Base-by-base conservation (phyloP, 2,888 invertebrate species). In the Harmothoe impar region DNA sequence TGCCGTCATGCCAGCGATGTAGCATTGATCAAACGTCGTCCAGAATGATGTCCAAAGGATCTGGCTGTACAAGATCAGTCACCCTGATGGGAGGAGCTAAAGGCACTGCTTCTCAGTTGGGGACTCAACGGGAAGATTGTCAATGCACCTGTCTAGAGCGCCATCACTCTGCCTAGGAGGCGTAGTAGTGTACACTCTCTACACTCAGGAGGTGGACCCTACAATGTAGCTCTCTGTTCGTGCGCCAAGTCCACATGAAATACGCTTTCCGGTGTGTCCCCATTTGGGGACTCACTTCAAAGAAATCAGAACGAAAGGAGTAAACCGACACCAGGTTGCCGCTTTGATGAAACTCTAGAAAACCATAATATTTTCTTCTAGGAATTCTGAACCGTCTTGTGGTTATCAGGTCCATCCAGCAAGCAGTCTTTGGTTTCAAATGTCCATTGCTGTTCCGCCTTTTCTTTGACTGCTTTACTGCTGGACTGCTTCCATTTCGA, bases 11-110 rank as follows among this genome's bases (percentile, higher is more conserved):
- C 68, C n/a, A 17, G 68, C n/a, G 68, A 68, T n/a, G 68, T 68
- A 68, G 68, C 68, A 68, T 68, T 68, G 68, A 68, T 68, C 68
- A 68, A 68, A 68, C n/a, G n/a, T n/a, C 68, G 5, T 68, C 68
- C 68, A 12, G 68, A 5, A 68, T 17, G 68, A n/a, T 7, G n/a
- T n/a, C 17, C 68, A 68, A 68, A 68, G n/a, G 68, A 68, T 68
- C n/a, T 5, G n/a, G n/a, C 68, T n/a, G n/a, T 68, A 7, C n/a
- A n/a, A 68, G 68, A 68, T 68, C 68, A 68, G 68, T 68, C 68
- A 52, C 54, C 17, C 12, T 52, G 54, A 52, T 7, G n/a, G 68
- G 68, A 68, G 68, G n/a, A n/a, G n/a, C 68, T 68, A n/a, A 29
- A 72, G 25, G 29, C 72, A 29, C 17, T 7, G 25, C 29, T 72